phyloP scores from a whole-genome alignment of 2,888 invertebrate species.

The Chaetogeoica ovagalla region DNA sequence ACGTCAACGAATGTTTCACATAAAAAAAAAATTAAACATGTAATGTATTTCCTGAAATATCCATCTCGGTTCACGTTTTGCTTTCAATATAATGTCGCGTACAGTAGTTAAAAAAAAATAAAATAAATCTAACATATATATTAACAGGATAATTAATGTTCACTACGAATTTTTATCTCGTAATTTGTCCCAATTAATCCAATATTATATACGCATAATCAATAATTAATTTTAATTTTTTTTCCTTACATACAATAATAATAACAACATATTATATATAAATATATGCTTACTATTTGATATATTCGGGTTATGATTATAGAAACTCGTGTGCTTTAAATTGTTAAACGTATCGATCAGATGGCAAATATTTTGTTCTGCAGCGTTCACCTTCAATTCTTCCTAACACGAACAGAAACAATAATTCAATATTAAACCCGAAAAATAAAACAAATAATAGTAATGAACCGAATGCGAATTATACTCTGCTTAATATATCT shows the following conservation, averaged over 20 bases:
- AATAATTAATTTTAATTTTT: too few species aligned
- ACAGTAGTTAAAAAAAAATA: too few species aligned
- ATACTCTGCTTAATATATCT: conserved; percentile 26
- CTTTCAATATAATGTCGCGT: too few species aligned
- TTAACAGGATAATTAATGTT: too few species aligned
- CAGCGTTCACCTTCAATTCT: conserved; percentile 33
- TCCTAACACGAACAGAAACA: conserved; percentile 12
- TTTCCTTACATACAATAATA: not conserved
- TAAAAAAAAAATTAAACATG: too few species aligned
- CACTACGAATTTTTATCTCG: too few species aligned
- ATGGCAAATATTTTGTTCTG: conserved; percentile 34
- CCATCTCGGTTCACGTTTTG: too few species aligned
- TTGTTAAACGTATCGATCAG: conserved; percentile 32
- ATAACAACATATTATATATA: not conserved
- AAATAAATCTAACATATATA: too few species aligned
- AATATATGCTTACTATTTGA: conserved; percentile 16
- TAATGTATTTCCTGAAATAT: too few species aligned
- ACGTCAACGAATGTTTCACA: too few species aligned
- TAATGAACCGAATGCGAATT: not conserved
- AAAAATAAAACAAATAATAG: not conserved
- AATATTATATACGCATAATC: too few species aligned
- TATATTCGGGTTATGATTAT: not conserved
- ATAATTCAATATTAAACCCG: not conserved
- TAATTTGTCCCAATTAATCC: too few species aligned
- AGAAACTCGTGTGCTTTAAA: not conserved